Conservation (phyloP, 2,888 invertebrate species). For the Apamea crenata region DNA sequence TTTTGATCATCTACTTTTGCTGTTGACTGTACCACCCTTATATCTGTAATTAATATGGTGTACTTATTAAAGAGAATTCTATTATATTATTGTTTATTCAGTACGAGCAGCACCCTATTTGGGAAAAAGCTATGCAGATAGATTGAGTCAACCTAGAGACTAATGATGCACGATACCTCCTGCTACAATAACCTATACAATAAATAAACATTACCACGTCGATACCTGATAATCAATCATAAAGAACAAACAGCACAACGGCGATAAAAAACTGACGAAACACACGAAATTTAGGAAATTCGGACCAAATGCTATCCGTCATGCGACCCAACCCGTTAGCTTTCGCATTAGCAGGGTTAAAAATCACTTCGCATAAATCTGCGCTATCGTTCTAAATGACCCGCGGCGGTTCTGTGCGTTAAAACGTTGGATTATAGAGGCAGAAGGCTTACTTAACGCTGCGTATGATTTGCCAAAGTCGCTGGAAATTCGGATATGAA, state of each 20-base stretch:
- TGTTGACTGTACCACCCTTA: no score
- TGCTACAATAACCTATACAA: not conserved
- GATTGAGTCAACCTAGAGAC: not conserved
- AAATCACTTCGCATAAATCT: constrained; percentile 88
- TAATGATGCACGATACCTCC: not conserved
- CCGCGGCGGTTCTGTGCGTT: constrained; percentile 77
- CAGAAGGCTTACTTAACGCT: constrained; percentile 37
- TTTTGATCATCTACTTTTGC: no score
- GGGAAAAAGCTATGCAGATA: no score
- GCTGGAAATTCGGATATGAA: no score
- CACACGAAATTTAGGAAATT: constrained; percentile 68
- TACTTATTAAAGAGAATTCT: no score
- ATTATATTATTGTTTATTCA: no score
- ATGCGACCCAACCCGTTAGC: constrained; percentile 74
- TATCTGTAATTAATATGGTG: no score
- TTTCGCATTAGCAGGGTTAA: constrained; percentile 85
- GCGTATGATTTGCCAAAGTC: not conserved
- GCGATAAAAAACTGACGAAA: constrained; percentile 68
- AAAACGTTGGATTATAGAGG: not conserved
- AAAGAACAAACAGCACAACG: constrained; percentile 68
- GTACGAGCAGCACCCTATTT: no score
- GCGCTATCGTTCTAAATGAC: constrained; percentile 86
- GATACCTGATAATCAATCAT: constrained; percentile 61
- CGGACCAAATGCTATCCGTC: constrained; percentile 65
- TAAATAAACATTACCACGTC: constrained; percentile 18